These are phyloP conservation scores for Conger conger DNA, from an alignment of 2,113 vertebrate species.

Conservation along the genomic window DNA sequence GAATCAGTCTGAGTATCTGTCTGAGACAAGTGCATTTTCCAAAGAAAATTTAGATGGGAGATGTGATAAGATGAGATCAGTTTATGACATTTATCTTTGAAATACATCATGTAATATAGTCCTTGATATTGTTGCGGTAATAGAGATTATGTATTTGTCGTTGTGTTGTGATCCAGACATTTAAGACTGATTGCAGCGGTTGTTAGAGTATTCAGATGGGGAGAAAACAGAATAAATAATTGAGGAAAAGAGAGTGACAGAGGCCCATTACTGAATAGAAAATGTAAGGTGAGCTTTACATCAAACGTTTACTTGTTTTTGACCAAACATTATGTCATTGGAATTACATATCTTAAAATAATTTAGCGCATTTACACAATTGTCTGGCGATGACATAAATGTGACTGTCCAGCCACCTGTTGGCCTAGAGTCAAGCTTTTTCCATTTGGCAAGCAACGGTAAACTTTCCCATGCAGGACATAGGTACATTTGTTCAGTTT, in stretches of 20 bases:
- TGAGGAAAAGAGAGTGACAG: too few species aligned
- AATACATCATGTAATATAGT: not conserved
- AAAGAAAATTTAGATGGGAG: not conserved
- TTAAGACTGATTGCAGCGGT: too few species aligned
- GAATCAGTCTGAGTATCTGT: not conserved
- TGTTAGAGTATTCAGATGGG: too few species aligned
- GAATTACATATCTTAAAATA: not conserved
- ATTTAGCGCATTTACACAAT: not conserved
- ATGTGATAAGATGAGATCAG: not conserved
- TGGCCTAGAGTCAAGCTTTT: not conserved
- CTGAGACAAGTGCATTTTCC: not conserved
- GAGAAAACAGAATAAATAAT: too few species aligned
- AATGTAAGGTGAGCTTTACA: too few species aligned
- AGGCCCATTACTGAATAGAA: too few species aligned
- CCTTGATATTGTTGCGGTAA: too few species aligned
- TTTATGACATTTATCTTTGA: not conserved
- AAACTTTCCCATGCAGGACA: too few species aligned
- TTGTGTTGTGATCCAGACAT: too few species aligned
- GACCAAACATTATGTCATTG: not conserved
- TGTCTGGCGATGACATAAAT: not conserved
- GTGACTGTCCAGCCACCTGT: not conserved
- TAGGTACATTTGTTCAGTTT: too few species aligned
- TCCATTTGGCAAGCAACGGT: not conserved
- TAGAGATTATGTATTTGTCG: too few species aligned
- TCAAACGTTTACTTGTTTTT: too few species aligned